Percentiles rank a stretch among this genome's conserved stretches.
Evolutionary conservation across 2,797 vertebrate species (phyloP).

Genomic region (Mus minutoides): DNA sequence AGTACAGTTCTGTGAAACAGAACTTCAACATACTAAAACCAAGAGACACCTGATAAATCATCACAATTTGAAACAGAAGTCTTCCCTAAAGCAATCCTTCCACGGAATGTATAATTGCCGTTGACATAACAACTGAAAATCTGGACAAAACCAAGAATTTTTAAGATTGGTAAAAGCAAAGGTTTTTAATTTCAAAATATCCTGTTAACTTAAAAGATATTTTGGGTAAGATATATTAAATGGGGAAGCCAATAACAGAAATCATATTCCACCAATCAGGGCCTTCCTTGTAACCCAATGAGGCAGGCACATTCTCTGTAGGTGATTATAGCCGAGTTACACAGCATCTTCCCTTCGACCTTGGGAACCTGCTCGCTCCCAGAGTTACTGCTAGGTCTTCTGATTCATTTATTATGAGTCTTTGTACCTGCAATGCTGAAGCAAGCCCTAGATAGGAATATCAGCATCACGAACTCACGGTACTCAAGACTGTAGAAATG

Average conservation of each 20-base stretch:
- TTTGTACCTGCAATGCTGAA: conserved; percentile 83
- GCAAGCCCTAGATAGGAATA: conserved; percentile 69
- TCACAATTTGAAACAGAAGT: conserved; percentile 63
- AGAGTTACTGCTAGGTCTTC: conserved; percentile 77
- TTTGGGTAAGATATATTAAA: conserved; percentile 45
- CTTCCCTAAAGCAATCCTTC: conserved; percentile 57
- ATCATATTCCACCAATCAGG: conserved; percentile 66
- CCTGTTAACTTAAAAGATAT: conserved; percentile 40
- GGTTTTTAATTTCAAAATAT: conserved; percentile 57
- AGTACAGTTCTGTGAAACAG: conserved; percentile 50
- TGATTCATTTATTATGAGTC: conserved; percentile 79
- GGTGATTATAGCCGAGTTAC: conserved; percentile 66
- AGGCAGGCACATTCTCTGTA: conserved; percentile 55
- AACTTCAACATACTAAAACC: conserved; percentile 70
- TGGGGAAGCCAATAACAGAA: neutral
- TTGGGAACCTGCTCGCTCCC: conserved; percentile 81
- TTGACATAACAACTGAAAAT: conserved; percentile 46
- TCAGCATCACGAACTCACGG: conserved; percentile 50
- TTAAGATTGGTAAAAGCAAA: conserved; percentile 48
- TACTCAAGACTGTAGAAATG: conserved; percentile 51
- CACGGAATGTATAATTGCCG: conserved; percentile 24
- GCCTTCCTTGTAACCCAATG: conserved; percentile 57
- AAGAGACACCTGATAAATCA: conserved; percentile 75
- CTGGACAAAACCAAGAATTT: neutral
- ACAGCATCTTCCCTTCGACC: conserved; percentile 84